These are phyloP conservation scores for Hypothenemus hampei DNA, from an alignment of 1,140 invertebrate species.

Conservation along the genomic window DNA sequence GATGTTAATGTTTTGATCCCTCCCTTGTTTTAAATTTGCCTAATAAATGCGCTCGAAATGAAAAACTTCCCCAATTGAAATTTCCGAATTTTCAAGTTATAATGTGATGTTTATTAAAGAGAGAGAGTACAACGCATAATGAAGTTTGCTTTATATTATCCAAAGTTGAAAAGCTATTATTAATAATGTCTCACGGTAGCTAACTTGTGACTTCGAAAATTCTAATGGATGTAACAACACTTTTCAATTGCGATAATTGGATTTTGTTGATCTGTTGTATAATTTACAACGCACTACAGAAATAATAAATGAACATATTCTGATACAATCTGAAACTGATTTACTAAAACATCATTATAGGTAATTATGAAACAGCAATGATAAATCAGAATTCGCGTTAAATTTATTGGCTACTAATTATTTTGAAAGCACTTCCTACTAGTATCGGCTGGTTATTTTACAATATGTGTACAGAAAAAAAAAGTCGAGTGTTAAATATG, in stretches of 20 bases:
- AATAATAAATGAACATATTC: background rate
- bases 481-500: background rate
- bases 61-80: slow-evolving; percentile 5
- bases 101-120: slow-evolving; percentile 4
- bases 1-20: slow-evolving; percentile 7
- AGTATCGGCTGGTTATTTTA: background rate
- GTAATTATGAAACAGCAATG: background rate
- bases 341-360: background rate
- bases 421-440: background rate
- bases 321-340: background rate
- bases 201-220: too few species aligned
- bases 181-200: too few species aligned
- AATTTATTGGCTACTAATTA: background rate
- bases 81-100: slow-evolving; percentile 6
- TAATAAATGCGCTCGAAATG: slow-evolving; percentile 4
- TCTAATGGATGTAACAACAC: too few species aligned
- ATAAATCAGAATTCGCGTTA: background rate
- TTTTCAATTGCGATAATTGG: too few species aligned
- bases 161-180: background rate
- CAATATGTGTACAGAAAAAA: background rate
- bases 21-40: slow-evolving; percentile 4
- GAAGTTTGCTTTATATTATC: background rate
- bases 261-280: background rate
- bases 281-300: background rate
- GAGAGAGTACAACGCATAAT: background rate